phyloP scores from a whole-genome alignment of 2,113 vertebrate genomes.

The Tricholaema leucomelas region DNA sequence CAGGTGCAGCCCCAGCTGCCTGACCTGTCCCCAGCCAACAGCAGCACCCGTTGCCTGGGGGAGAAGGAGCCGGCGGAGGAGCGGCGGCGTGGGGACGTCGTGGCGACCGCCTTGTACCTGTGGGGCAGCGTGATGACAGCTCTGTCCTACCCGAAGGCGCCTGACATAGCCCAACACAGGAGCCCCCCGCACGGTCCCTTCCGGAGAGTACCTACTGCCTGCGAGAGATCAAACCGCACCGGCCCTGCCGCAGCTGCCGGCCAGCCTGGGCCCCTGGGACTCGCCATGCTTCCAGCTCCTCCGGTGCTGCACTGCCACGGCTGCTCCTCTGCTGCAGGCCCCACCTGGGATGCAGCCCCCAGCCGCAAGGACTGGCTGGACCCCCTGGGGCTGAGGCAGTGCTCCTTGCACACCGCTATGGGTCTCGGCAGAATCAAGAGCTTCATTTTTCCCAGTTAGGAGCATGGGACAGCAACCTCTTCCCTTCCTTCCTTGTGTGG shows the following conservation, averaged over 20 bases:
- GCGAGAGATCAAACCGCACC: constrained; percentile 76
- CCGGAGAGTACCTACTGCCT: constrained; percentile 56
- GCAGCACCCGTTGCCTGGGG: constrained; percentile 37
- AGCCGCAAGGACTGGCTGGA: constrained; percentile 25
- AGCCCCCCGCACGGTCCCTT: constrained; percentile 31
- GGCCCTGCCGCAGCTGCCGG: neutral
- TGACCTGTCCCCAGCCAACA: neutral
- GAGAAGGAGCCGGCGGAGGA: constrained; percentile 21
- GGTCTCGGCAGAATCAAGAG: constrained; percentile 75
- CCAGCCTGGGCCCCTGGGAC: constrained; percentile 17
- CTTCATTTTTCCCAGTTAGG: constrained; percentile 80
- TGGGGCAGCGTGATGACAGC: constrained; percentile 86
- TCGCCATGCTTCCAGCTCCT: neutral
- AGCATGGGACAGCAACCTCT: neutral
- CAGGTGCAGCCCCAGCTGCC: neutral
- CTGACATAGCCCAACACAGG: constrained; percentile 19
- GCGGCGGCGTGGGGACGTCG: neutral
- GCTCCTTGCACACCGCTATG: constrained; percentile 69
- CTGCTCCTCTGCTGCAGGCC: neutral
- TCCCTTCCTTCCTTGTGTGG: constrained; percentile 19
- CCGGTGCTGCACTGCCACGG: neutral
- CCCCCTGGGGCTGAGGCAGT: constrained; percentile 63
- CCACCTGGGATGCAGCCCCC: neutral
- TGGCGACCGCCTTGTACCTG: constrained; percentile 75
- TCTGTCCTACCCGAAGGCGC: constrained; percentile 65